Evolutionary conservation across 2,888 invertebrate genomes (phyloP), one percentile per base, ranked within the genome.

Genomic region (Rhogogaster chlorosoma): DNA sequence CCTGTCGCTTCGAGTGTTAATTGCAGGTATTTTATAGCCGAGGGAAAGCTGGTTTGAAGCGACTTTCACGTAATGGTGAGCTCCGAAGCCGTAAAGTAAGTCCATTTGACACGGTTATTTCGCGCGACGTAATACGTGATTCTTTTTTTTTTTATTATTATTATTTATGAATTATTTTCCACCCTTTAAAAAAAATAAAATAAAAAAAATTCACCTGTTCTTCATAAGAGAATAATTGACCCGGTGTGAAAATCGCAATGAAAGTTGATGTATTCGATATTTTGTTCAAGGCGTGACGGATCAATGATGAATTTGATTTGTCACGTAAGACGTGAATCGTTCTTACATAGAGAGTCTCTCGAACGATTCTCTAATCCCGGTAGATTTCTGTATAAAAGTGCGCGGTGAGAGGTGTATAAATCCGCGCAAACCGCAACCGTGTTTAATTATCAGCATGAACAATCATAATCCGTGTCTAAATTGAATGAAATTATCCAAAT

Each of bases 1-100:
- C 57, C 80, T 80, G 80, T 80, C 80, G 61, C 61, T 80, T 15
- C 61, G 80, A 61, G 36, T 61, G 80, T 80, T 80, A 80, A 80
- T 80, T 80, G 61, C 57, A 80, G 80, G 32, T 80, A 80, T 80
- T 80, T 80, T 61, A 80, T 80, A 61, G 80, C 80, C 53, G 49
- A 61, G 80, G 80, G 80, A 80, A 80, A 61, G 80, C 73, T 42
- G 61, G 49, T 80, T 80, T 22, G 78, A 32, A 36, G 26, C 78
- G 57, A 80, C 78, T 80, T 61, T 61, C 78, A 57, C 61, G 61
- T 22, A 80, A 80, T 80, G 61, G 78, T 49, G 61, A 80, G 22
- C 57, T 61, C 38, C 32, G 61, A 61, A 61, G 57, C 22, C 80
- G 57, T 80, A 80, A 80, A 80, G 36, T 73, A 73, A 80, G 61